Percentiles rank a stretch among this genome's conserved stretches.
These are phyloP conservation scores for Xenops minutus DNA, from an alignment of 2,797 vertebrate species.

Conservation along the genomic window DNA sequence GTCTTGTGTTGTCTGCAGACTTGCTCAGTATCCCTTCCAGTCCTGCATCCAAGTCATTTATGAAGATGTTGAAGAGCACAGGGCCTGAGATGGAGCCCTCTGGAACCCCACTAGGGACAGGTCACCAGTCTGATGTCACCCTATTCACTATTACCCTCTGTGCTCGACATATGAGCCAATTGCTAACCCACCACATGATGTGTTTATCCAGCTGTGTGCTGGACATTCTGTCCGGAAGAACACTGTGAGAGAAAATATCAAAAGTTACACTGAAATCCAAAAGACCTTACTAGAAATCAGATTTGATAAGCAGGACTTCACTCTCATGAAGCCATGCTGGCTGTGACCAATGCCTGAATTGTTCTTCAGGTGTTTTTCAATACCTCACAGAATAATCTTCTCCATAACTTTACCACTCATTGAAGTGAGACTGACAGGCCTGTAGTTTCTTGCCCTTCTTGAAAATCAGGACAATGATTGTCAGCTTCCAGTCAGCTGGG, in stretches of 20 bases:
- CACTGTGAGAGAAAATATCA: background rate
- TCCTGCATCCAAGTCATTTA: background rate
- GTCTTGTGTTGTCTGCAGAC: background rate
- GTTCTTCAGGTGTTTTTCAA: no score
- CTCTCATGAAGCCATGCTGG: no score
- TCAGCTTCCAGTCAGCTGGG: no score
- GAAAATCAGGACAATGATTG: no score
- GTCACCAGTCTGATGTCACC: background rate
- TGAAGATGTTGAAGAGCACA: background rate
- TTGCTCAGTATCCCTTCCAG: background rate
- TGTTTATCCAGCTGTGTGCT: background rate
- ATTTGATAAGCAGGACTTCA: no score
- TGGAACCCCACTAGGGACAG: background rate
- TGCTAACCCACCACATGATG: background rate
- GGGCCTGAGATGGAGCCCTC: background rate
- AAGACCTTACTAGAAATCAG: background rate
- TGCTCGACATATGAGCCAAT: background rate
- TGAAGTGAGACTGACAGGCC: no score
- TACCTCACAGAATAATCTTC: no score
- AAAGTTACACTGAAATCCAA: background rate
- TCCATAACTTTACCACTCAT: no score
- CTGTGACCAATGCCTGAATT: no score
- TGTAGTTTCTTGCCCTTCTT: no score
- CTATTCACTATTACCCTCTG: background rate
- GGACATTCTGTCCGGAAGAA: background rate